phyloP scores from a whole-genome alignment of 1,140 invertebrate genomes.

The Macrobrachium rosenbergii region DNA sequence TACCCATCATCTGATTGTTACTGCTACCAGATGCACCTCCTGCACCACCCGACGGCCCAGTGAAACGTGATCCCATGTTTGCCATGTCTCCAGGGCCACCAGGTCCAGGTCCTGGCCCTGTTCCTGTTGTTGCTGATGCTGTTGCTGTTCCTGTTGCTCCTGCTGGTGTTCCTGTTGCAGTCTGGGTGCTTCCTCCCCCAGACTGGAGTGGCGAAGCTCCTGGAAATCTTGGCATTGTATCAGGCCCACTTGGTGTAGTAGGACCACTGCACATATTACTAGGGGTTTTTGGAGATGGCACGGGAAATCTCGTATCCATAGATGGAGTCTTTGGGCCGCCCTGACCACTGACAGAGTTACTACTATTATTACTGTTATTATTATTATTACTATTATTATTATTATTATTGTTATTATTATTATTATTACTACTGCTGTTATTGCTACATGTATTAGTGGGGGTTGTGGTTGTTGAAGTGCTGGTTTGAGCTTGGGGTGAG shows the following conservation, averaged over 20 bases:
- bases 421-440: conserved; percentile 39
- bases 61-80: conserved; percentile 62
- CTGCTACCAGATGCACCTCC: conserved; percentile 7
- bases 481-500: conserved; percentile 31
- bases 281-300: conserved; percentile 86
- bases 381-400: conserved; percentile 32
- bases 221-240: conserved; percentile 82
- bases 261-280: conserved; percentile 75
- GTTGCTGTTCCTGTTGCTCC: conserved; percentile 32
- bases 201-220: conserved; percentile 62
- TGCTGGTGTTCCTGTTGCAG: conserved; percentile 13
- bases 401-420: conserved; percentile 24
- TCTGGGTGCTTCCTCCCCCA: conserved; percentile 10
- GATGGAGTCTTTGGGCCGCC: conserved; percentile 63
- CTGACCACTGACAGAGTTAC: conserved; percentile 45
- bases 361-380: conserved; percentile 38
- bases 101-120: conserved; percentile 11
- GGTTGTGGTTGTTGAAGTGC: conserved; percentile 37
- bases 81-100: conserved; percentile 62
- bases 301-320: conserved; percentile 76
- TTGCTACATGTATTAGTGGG: conserved; percentile 34
- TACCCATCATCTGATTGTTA: conserved; percentile 52
- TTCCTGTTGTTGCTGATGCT: background rate
- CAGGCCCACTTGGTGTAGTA: conserved; percentile 66
- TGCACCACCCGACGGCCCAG: conserved; percentile 34